phyloP scores from a whole-genome alignment of 2,888 invertebrate genomes.

The Leptura quadrifasciata region DNA sequence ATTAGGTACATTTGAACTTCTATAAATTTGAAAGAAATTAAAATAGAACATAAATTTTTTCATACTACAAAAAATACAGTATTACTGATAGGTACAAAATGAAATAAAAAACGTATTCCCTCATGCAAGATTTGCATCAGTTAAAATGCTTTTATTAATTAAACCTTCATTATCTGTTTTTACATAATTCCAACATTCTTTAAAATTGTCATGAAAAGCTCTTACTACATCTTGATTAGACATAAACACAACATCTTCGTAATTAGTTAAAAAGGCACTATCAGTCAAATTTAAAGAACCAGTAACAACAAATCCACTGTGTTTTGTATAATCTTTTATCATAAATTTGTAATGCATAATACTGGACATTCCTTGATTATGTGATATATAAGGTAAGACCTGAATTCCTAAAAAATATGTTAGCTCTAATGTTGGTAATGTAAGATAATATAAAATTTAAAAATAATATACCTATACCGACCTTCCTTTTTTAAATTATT shows the following conservation, averaged over 20 bases:
- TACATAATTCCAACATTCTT: conserved; percentile 62
- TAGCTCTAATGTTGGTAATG: background rate
- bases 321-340: conserved; percentile 66
- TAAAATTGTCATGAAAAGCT: conserved; percentile 63
- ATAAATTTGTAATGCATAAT: conserved; percentile 71
- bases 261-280: conserved; percentile 64
- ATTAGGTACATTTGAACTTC: background rate
- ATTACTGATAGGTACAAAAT: background rate
- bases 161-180: conserved; percentile 59
- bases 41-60: background rate
- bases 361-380: conserved; percentile 52
- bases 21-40: no score
- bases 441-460: background rate
- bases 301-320: conserved; percentile 60
- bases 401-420: conserved; percentile 58
- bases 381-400: conserved; percentile 62
- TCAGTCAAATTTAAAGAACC: conserved; percentile 69
- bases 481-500: conserved; percentile 59
- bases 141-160: conserved; percentile 58
- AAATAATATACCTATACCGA: conserved; percentile 36
- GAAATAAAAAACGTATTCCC: background rate
- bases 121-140: conserved; percentile 50
- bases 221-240: conserved; percentile 60
- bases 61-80: background rate
- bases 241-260: conserved; percentile 67